Evolutionary conservation across 2,113 vertebrate genomes (phyloP).

Genomic region (Neomonachus schauinslandi): DNA sequence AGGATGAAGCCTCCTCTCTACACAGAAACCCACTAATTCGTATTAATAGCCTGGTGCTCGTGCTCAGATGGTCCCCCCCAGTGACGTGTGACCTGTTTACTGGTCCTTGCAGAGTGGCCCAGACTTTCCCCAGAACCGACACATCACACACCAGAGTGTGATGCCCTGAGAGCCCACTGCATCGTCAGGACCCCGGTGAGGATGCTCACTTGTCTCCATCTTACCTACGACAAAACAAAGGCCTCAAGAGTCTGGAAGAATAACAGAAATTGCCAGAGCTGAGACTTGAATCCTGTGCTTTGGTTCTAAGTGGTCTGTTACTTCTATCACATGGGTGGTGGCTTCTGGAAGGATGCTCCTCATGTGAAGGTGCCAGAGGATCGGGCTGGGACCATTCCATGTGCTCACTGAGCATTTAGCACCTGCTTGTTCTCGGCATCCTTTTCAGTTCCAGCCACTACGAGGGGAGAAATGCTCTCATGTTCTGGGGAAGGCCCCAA

Average conservation of each 20-base stretch:
- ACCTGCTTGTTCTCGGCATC: too few relatives aligned
- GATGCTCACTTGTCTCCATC: background rate
- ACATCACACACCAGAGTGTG: accelerated
- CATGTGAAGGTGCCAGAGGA: background rate
- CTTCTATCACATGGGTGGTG: too few relatives aligned
- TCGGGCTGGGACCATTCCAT: too few relatives aligned
- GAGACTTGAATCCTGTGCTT: background rate
- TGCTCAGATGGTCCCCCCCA: background rate
- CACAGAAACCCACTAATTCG: background rate
- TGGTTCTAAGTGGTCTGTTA: background rate
- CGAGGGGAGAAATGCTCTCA: background rate
- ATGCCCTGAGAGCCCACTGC: background rate
- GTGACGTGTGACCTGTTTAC: background rate
- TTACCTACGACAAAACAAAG: background rate
- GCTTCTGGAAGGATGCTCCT: background rate
- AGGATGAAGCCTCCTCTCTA: background rate
- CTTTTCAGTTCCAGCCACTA: background rate
- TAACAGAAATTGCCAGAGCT: background rate
- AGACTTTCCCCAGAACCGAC: background rate
- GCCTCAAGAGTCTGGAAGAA: background rate
- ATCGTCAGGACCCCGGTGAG: background rate
- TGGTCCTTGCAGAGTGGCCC: background rate
- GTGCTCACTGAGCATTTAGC: background rate
- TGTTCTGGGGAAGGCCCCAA: background rate
- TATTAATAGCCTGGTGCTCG: background rate